Conservation (phyloP, 2,113 vertebrate genomes). For the Boleophthalmus pectinirostris region DNA sequence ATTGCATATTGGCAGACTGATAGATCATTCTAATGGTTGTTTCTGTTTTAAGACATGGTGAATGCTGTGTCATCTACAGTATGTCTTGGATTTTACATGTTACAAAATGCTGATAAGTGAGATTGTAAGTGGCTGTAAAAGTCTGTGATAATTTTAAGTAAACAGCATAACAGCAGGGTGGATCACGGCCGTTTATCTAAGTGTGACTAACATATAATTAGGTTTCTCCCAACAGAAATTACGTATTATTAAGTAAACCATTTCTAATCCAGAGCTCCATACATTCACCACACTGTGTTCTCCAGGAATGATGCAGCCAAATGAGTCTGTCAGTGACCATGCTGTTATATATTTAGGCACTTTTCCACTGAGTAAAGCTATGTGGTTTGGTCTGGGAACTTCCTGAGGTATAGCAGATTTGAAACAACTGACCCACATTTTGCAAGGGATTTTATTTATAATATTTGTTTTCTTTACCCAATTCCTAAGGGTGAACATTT, state of each 20-base stretch:
- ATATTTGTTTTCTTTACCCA: too few species aligned
- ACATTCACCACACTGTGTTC: slow-evolving; percentile 1
- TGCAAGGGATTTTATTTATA: too few species aligned
- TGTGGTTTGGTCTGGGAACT: neutral
- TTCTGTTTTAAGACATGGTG: too few species aligned
- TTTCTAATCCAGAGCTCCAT: neutral
- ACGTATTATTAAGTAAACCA: neutral
- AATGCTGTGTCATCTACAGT: neutral
- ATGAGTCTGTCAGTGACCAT: neutral
- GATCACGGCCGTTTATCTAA: neutral
- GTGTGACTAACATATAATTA: neutral
- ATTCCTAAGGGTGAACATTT: too few species aligned
- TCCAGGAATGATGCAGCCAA: neutral
- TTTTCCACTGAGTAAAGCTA: neutral
- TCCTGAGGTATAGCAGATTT: neutral
- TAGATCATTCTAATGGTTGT: too few species aligned
- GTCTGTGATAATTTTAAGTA: neutral
- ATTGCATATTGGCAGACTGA: too few species aligned
- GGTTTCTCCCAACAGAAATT: neutral
- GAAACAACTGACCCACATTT: neutral
- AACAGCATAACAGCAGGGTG: neutral
- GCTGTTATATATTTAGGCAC: neutral
- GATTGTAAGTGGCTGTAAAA: neutral
- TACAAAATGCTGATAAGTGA: neutral
- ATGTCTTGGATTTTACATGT: neutral